Conservation (phyloP, 1,140 invertebrate species). For the Trachymyrmex cornetzi region DNA sequence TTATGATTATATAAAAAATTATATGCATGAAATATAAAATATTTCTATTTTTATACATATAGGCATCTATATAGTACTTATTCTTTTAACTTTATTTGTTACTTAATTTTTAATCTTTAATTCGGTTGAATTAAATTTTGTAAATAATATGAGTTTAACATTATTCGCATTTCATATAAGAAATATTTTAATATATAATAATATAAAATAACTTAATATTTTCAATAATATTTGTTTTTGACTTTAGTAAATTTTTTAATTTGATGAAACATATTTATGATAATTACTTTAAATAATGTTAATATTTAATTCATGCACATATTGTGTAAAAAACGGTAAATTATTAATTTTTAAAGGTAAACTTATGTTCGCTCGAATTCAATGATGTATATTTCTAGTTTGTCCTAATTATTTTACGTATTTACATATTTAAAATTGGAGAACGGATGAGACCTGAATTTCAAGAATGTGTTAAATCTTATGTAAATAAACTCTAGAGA, state of each 20-base stretch:
- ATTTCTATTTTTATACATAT: neutral
- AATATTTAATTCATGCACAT: neutral
- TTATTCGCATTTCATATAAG: neutral
- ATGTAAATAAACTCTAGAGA: conserved; percentile 47
- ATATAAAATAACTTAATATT: neutral
- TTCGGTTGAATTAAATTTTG: neutral
- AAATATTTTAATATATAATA: conserved; percentile 17
- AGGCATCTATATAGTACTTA: neutral
- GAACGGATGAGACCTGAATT: conserved; percentile 37
- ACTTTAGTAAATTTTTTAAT: neutral
- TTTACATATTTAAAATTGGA: conserved; percentile 30
- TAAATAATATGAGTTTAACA: conserved; percentile 24
- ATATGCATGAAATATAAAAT: neutral
- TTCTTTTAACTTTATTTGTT: neutral
- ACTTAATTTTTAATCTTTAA: neutral
- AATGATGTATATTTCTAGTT: neutral
- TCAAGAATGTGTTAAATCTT: conserved; percentile 54
- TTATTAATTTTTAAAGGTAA: neutral
- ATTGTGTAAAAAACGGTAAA: neutral
- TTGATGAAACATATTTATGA: neutral
- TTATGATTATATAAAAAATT: neutral
- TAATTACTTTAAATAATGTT: conserved; percentile 4
- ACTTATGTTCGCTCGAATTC: neutral
- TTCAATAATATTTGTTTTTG: neutral
- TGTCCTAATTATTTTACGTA: conserved; percentile 42